Evolutionary conservation across 2,113 vertebrate genomes (phyloP), one percentile per base, ranked within the genome.

Genomic region (Cyphomyrus plagiostoma): DNA sequence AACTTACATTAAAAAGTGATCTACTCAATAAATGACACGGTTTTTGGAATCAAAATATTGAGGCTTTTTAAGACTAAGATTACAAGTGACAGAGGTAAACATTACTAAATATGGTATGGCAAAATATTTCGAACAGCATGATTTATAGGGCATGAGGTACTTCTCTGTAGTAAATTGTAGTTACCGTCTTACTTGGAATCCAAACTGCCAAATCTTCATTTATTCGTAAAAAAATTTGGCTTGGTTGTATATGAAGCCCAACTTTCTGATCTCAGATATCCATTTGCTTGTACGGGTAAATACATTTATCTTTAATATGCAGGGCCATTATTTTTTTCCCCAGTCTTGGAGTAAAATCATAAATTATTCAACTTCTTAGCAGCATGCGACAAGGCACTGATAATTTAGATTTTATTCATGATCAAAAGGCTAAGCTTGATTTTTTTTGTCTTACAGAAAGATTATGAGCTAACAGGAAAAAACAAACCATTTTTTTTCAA

Each of bases 391-490:
- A 90, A 92, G 90, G 91, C 91, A 89, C 89, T 70, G 62, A 30
- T 70, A 70, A 30, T 95, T 94, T 90, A 96, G 94, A 94, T 95
- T 95, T 93, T 91, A 95, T 95, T 95, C 88, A 0, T 91, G 93
- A 94, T 94, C 94, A 94, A 92, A 95, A 94, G 94, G 94, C 93
- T 94, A 95, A 95, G 91, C 92, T 93, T 92, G 92, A 92, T 94
- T 94, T 94, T 92, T 90, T 89, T 58, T 83, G 52, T 90, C 39
- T 87, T 92, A 89, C 89, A 92, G 89, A 35, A 10, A n/a, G n/a
- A 48, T 49, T 50, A 26, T 53, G 70, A 89, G 80, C 91, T 85
- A 91, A 92, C 91, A 88, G 89, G 90, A 91, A 77, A 77, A 46
- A 48, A 91, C 82, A 56, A 74, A 35, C 62, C 52, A 89, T 86